Percentiles rank a stretch among this genome's conserved stretches.
Conservation (phyloP, 2,113 vertebrate genomes). For the Colius striatus region DNA sequence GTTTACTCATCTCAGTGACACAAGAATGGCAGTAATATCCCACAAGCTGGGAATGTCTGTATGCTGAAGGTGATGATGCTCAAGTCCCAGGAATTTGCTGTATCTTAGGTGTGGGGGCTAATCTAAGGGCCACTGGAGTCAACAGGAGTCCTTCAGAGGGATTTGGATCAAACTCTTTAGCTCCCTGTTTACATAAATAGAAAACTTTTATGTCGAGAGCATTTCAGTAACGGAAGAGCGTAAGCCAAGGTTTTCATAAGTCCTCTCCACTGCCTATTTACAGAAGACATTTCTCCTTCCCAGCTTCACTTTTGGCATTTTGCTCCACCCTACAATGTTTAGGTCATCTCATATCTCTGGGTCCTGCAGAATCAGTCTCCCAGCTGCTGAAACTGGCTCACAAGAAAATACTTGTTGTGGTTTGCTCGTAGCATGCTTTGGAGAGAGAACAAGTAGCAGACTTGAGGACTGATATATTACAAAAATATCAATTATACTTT, state of each 20-base stretch:
- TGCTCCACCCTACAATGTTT: not conserved
- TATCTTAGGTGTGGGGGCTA: not conserved
- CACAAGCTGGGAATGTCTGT: not conserved
- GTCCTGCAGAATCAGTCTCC: slow-evolving; percentile 38
- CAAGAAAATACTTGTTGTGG: slow-evolving; percentile 29
- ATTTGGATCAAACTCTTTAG: slow-evolving; percentile 9
- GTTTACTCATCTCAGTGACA: not conserved
- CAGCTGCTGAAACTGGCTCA: slow-evolving; percentile 49
- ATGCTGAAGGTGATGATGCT: not conserved
- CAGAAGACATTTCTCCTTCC: not conserved
- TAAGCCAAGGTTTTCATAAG: not conserved
- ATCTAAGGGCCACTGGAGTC: not conserved
- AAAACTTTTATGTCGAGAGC: not conserved
- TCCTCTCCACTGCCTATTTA: not conserved
- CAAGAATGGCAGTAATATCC: not conserved
- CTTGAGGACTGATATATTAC: slow-evolving; percentile 25
- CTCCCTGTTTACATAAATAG: not conserved
- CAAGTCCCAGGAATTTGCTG: not conserved
- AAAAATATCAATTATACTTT: slow-evolving; percentile 40
- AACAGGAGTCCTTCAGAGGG: not conserved
- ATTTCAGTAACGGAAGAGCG: not conserved
- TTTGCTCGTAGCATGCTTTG: slow-evolving; percentile 46
- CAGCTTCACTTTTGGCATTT: not conserved
- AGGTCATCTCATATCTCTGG: slow-evolving; percentile 8
- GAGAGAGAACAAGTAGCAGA: slow-evolving; percentile 43